Evolutionary conservation across 2,113 vertebrate species (phyloP).

Genomic region (Origma solitaria): DNA sequence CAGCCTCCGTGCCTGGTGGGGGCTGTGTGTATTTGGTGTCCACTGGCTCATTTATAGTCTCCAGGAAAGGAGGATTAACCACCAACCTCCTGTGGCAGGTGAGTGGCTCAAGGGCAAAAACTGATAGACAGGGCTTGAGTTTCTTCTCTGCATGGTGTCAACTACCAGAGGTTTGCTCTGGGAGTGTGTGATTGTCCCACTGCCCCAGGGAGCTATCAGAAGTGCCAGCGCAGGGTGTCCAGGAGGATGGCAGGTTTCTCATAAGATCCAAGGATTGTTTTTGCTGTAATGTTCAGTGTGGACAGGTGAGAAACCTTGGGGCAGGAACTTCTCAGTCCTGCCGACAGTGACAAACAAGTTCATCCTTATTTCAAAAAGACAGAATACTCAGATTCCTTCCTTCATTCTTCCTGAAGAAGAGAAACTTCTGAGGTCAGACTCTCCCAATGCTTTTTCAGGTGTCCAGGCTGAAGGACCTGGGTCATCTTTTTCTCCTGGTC

Average conservation of each 20-base stretch:
- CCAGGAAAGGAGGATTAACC: neutral
- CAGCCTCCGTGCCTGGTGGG: neutral
- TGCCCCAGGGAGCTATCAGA: neutral
- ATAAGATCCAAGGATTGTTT: neutral
- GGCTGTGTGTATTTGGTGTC: neutral
- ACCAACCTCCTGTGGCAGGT: neutral
- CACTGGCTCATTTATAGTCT: neutral
- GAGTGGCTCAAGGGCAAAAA: neutral
- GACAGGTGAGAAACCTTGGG: neutral
- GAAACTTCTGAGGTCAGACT: neutral
- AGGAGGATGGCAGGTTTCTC: neutral
- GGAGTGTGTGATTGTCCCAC: neutral
- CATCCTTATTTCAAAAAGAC: neutral
- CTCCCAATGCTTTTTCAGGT: neutral
- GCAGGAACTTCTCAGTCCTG: neutral
- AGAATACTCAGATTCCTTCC: neutral
- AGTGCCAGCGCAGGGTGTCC: neutral
- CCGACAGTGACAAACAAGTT: neutral
- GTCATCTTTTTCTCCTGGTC: neutral
- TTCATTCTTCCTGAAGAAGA: no score
- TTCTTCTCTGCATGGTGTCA: neutral
- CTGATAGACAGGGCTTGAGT: neutral
- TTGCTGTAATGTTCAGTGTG: neutral
- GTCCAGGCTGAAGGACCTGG: neutral
- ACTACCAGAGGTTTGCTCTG: fast-evolving